Percentiles rank a stretch among this genome's conserved stretches.
Evolutionary conservation across 2,113 vertebrate species (phyloP).

Genomic region (Eonycteris spelaea): DNA sequence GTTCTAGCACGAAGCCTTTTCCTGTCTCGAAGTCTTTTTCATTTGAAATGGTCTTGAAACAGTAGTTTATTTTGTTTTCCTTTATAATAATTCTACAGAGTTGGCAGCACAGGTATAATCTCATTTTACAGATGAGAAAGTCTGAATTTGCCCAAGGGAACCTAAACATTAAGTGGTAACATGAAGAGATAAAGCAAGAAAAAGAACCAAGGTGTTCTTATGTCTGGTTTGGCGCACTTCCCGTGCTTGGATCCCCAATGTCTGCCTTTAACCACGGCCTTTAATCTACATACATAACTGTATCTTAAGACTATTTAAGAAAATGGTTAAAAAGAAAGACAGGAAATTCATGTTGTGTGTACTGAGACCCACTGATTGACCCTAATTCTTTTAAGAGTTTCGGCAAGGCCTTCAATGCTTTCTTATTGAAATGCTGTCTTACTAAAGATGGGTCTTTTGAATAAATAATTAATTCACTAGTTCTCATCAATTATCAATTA

Average conservation of each 20-base stretch:
- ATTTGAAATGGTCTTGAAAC: neutral
- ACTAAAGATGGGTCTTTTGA: neutral
- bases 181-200: neutral
- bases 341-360: accelerated
- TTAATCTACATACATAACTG: neutral
- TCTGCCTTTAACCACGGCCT: neutral
- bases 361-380: neutral
- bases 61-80: neutral
- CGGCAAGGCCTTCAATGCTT: neutral
- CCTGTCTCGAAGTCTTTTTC: neutral
- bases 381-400: neutral
- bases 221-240: neutral
- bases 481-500: slow-evolving; percentile 26
- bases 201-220: neutral
- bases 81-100: neutral
- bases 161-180: neutral
- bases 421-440: neutral
- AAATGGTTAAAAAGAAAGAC: neutral
- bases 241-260: neutral
- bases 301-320: neutral
- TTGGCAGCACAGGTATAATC: neutral
- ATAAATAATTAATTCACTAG: neutral
- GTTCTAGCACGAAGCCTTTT: neutral
- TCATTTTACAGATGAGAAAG: neutral
- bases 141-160: neutral